A percentile compares a stretch with the other conserved stretches of the same genome.
Evolutionary conservation across 2,113 vertebrate species (phyloP).

Genomic region (Mesocricetus auratus): DNA sequence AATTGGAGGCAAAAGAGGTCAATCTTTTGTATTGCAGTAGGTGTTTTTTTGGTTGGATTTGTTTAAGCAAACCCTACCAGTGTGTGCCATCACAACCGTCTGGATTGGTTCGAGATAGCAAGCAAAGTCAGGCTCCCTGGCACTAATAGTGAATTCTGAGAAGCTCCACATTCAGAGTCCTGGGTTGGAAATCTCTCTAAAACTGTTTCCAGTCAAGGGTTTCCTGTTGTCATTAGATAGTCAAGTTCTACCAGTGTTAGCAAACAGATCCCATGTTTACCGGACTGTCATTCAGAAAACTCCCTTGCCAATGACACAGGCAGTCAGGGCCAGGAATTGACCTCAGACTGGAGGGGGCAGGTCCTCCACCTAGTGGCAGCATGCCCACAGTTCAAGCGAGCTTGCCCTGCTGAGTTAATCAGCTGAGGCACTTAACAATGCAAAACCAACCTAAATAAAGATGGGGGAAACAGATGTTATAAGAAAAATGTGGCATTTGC

Average conservation of each 20-base stretch:
- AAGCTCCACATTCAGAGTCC: not conserved
- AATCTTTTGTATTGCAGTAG: not conserved
- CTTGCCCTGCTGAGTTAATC: not conserved
- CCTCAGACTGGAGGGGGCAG: not conserved
- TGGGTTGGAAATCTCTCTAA: not conserved
- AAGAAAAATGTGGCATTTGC: not conserved
- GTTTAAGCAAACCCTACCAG: not conserved
- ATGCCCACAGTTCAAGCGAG: not conserved
- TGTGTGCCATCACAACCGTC: not conserved
- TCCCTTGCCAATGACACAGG: not conserved
- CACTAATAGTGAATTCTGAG: not conserved
- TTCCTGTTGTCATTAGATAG: not conserved
- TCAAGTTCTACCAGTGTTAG: not conserved
- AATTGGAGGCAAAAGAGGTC: not conserved
- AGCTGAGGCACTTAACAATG: not conserved
- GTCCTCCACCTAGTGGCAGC: not conserved
- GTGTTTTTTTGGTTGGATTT: not conserved
- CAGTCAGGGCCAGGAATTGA: no score
- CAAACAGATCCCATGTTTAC: not conserved
- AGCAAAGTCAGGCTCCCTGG: not conserved
- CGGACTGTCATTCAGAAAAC: not conserved
- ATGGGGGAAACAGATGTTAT: not conserved
- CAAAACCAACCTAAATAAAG: not conserved
- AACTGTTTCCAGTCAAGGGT: not conserved
- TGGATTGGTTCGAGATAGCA: not conserved